phyloP scores from a whole-genome alignment of 2,113 vertebrate genomes.

The Cyprinus carpio region DNA sequence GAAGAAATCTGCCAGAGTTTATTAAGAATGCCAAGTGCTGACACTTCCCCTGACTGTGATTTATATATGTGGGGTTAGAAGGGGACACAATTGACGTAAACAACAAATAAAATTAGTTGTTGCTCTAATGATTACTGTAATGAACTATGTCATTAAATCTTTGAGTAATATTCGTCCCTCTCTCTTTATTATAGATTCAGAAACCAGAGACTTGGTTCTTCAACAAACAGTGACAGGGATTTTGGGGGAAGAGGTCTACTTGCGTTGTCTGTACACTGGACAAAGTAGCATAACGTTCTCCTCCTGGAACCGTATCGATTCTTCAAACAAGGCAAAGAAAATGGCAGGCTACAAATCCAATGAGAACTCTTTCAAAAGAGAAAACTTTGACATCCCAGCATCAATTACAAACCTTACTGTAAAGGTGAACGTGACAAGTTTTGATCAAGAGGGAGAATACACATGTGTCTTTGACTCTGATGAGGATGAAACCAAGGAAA shows the following conservation, averaged over 20 bases:
- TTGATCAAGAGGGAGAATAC: slow-evolving; percentile 71
- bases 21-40: background rate
- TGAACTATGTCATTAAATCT: slow-evolving; percentile 7
- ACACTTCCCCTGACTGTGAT: background rate
- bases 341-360: slow-evolving; percentile 55
- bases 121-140: slow-evolving; percentile 1
- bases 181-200: slow-evolving; percentile 27
- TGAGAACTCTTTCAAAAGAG: background rate
- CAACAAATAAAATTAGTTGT: background rate
- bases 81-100: background rate
- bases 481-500: background rate
- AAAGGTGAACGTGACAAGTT: slow-evolving; percentile 55
- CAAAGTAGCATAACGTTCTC: slow-evolving; percentile 27
- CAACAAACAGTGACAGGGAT: slow-evolving; percentile 59
- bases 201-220: slow-evolving; percentile 36
- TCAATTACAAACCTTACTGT: slow-evolving; percentile 73
- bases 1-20: slow-evolving; percentile 5
- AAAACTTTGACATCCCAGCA: slow-evolving; percentile 54
- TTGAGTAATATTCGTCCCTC: slow-evolving; percentile 41
- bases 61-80: background rate
- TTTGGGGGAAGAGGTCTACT: slow-evolving; percentile 66
- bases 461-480: slow-evolving; percentile 62
- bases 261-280: slow-evolving; percentile 67
- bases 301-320: slow-evolving; percentile 60
- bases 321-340: slow-evolving; percentile 28